phyloP scores from a whole-genome alignment of 2,113 vertebrate genomes.

The Mustelus asterias region DNA sequence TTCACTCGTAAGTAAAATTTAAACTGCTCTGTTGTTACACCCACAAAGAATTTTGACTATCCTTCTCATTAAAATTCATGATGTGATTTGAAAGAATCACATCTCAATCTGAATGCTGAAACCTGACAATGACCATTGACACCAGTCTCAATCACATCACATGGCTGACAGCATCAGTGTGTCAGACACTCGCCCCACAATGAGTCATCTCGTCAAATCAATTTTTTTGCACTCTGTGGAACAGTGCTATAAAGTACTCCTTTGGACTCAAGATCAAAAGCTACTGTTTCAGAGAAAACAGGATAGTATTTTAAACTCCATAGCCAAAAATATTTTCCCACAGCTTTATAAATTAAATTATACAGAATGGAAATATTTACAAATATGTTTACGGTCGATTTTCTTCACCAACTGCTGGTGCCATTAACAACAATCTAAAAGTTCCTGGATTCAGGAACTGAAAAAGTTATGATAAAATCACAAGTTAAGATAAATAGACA shows the following conservation, averaged over 20 bases:
- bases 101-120: background rate
- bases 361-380: background rate
- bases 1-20: too few relatives aligned
- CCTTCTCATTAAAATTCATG: too few relatives aligned
- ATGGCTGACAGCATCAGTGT: background rate
- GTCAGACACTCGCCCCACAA: background rate
- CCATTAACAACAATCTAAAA: background rate
- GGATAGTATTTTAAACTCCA: background rate
- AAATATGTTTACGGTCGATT: background rate
- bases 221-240: background rate
- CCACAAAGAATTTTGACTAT: too few relatives aligned
- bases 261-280: background rate
- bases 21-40: too few relatives aligned
- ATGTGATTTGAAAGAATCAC: too few relatives aligned
- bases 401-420: background rate
- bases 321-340: background rate
- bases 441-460: background rate
- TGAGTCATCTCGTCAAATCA: slow-evolving; percentile 3
- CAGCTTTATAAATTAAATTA: background rate
- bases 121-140: background rate
- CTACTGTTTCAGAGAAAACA: background rate
- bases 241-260: background rate
- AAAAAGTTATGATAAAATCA: background rate
- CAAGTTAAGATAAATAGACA: background rate
- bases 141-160: background rate